Conservation (phyloP, 92 coral and sea anemone species). For the Blastomussa wellsi region DNA sequence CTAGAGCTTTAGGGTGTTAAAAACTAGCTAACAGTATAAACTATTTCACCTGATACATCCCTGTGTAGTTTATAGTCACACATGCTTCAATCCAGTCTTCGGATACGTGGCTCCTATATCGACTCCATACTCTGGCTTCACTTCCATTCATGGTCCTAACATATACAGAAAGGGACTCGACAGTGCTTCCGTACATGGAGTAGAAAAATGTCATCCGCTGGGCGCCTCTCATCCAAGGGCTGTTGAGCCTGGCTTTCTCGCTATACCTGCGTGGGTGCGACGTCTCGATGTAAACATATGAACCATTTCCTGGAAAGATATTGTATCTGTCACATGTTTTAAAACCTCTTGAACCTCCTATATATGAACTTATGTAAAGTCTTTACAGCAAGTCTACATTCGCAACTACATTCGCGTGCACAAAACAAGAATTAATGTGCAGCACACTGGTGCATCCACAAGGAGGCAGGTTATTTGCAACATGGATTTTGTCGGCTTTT, state of each 20-base stretch:
- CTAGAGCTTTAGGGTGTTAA: background rate
- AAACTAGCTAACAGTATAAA: background rate
- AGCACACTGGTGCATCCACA: too few species aligned
- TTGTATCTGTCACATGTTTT: background rate
- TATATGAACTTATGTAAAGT: too few species aligned
- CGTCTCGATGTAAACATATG: constrained; percentile 31
- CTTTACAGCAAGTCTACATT: too few species aligned
- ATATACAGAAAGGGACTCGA: constrained; percentile 22
- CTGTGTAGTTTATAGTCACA: constrained; percentile 2
- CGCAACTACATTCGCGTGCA: too few species aligned
- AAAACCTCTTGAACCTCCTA: too few species aligned
- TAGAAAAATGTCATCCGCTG: constrained; percentile 32
- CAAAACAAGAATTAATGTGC: too few species aligned
- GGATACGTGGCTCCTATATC: background rate
- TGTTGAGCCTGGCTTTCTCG: constrained; percentile 31
- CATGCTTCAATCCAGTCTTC: constrained; percentile 24
- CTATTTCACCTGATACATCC: constrained; percentile 14
- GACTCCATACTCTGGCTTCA: constrained; percentile 28
- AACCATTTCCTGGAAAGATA: constrained; percentile 11
- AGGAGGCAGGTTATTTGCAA: too few species aligned
- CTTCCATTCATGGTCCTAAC: background rate
- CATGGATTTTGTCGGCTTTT: too few species aligned
- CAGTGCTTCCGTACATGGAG: constrained; percentile 32
- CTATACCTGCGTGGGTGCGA: constrained; percentile 20
- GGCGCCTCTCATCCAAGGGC: constrained; percentile 37